Evolutionary conservation across 2,797 vertebrate species (phyloP), one percentile per base, ranked within the genome.

Genomic region (Amazonetta brasiliensis): DNA sequence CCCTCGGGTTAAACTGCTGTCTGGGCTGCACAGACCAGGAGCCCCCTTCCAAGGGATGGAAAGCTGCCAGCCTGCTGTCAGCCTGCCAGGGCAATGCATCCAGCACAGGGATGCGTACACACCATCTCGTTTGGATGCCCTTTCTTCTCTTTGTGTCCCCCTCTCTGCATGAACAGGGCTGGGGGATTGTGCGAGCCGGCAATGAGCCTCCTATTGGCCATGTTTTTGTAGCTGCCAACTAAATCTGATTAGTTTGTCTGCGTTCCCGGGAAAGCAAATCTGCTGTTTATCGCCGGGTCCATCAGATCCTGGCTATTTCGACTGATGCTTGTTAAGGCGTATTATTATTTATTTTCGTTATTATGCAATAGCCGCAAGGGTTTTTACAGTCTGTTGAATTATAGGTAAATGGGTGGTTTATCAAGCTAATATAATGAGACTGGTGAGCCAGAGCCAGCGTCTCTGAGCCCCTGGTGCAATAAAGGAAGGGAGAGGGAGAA

Each of bases 1-100:
- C 98, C 98, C 98, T 84, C 87, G 86, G 98, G 98, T 97, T 95
- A 98, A 98, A 98, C 98, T 97, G 98, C 95, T 98, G 98, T 99
- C 98, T 99, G 97, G 98, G 98, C 98, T 98, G 97, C 79, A 98
- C 67, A 55, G 97, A 96, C 98, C 97, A 97, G 96, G 92, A 98
- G 98, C 98, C 98, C 75, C 98, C 95, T 98, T 98, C 98, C 95
- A 91, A 59, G 82, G 97, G 98, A 98, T 97, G 97, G 97, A 98
- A 92, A 96, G 76, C 87, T 98, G 98, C 98, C 98, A 98, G 97
- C 92, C 97, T 94, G 87, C 95, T 98, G 97, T 97, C 97, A 97
- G 87, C 14, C 0, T 41, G 63, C 96, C 87, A 73, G 69, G 83
- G 81, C 91, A 59, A 80, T 79, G 78, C 69, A 69, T 94, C 35